phyloP scores from a whole-genome alignment of 2,113 vertebrate genomes.

The Motacilla tschutschensis region DNA sequence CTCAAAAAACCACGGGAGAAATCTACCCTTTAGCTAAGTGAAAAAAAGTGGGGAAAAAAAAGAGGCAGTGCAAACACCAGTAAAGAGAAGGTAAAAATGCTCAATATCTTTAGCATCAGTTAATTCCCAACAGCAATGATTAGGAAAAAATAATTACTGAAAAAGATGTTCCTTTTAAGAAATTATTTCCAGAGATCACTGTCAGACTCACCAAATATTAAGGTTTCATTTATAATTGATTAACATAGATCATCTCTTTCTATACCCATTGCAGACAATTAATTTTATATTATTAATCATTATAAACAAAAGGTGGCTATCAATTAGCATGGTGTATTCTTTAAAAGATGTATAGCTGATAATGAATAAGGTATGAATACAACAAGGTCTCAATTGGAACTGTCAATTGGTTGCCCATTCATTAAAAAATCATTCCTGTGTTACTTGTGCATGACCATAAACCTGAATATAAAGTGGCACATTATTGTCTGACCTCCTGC shows the following conservation, averaged over 20 bases:
- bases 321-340: not conserved
- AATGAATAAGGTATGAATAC: not conserved
- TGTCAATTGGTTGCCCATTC: not conserved
- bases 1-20: not conserved
- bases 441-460: not conserved
- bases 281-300: not conserved
- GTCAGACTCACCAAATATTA: not conserved
- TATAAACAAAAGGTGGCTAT: not conserved
- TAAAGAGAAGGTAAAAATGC: not conserved
- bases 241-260: not conserved
- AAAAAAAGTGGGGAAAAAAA: fast-evolving
- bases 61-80: not conserved
- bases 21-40: not conserved
- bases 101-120: not conserved
- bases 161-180: not conserved
- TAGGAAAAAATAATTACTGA: not conserved
- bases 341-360: not conserved
- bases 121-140: not conserved
- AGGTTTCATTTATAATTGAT: not conserved
- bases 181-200: not conserved
- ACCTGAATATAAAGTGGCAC: not conserved
- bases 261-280: not conserved
- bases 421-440: not conserved
- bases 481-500: not conserved
- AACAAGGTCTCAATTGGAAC: not conserved